A percentile compares a stretch with the other conserved stretches of the same genome.
phyloP scores from a whole-genome alignment of 2,888 invertebrate genomes.

The Apamea sordens region DNA sequence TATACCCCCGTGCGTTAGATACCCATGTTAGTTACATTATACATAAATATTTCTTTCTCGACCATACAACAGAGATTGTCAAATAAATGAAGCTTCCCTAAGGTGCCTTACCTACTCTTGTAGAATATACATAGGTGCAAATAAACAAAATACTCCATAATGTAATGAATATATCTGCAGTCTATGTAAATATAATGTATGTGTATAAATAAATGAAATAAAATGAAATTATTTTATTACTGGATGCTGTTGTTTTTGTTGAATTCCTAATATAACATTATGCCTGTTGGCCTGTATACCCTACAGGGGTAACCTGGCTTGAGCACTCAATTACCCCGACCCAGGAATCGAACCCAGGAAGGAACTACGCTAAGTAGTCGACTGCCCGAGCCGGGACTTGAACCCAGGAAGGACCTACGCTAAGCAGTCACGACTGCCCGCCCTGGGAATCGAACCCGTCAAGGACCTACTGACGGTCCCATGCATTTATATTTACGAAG shows the following conservation, averaged over 20 bases:
- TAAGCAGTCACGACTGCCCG: background rate
- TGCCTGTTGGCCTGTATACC: background rate
- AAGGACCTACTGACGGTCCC: too few relatives aligned
- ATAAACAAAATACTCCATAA: constrained; percentile 84
- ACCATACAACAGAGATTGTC: constrained; percentile 74
- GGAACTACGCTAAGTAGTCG: background rate
- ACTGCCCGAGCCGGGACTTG: background rate
- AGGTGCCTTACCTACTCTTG: constrained; percentile 84
- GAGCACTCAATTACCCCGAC: background rate
- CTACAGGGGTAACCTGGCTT: background rate
- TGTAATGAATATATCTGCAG: constrained; percentile 81
- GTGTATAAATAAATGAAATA: constrained; percentile 84
- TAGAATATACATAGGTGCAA: constrained; percentile 83
- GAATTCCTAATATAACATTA: background rate
- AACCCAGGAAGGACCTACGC: background rate
- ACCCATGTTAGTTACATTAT: constrained; percentile 12
- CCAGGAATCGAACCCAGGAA: background rate
- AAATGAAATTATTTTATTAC: constrained; percentile 89
- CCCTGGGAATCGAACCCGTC: too few relatives aligned
- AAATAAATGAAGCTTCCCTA: constrained; percentile 78
- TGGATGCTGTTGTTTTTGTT: constrained; percentile 74
- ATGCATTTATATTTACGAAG: too few relatives aligned
- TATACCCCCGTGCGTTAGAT: constrained; percentile 53
- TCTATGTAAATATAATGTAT: constrained; percentile 86
- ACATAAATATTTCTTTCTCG: constrained; percentile 55